These are phyloP conservation scores for pig (Sus scrofa) DNA, from an alignment of 2,113 vertebrate genomes.

Conservation along the genomic window T2T-Sscrofa CM000822.6:56153501-56154000, in stretches of 20 bases:
- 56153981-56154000: constrained; percentile 24
- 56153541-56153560: constrained; percentile 47
- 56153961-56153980: not conserved
- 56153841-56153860: not conserved
- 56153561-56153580: not conserved
- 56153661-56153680: constrained; percentile 55
- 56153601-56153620: constrained; percentile 42
- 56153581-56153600: not conserved
- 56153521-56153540: constrained; percentile 37
- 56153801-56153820: constrained; percentile 12
- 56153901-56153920: constrained; percentile 14
- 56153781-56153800: constrained; percentile 13
- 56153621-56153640: constrained; percentile 47
- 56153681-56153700: not conserved
- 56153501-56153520: not conserved
- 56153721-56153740: constrained; percentile 40
- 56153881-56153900: not conserved
- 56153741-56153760: not conserved
- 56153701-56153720: not conserved
- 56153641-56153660: constrained; percentile 23
- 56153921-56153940: not conserved
- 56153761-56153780: constrained; percentile 57
- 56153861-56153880: constrained; percentile 40
- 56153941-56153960: not conserved
- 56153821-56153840: not conserved